phyloP scores from a whole-genome alignment of 2,888 invertebrate genomes.

The Diogma glabrata region DNA sequence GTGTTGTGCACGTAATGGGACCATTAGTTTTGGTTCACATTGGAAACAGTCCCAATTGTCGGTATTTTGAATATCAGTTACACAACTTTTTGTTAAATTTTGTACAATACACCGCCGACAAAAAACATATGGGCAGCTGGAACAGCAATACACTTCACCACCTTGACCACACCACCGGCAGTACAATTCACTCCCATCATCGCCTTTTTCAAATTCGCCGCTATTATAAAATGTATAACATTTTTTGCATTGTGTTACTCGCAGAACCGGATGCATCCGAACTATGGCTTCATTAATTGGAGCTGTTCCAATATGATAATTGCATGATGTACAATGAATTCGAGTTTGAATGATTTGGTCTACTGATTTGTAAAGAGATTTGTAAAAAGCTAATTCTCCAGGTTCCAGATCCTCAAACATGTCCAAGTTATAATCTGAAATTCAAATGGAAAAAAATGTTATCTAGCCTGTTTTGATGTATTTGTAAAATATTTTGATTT shows the following conservation, averaged over 20 bases:
- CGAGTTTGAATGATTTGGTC: conserved; percentile 43
- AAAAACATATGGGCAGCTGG: conserved; percentile 61
- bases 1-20: conserved; percentile 53
- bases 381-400: conserved; percentile 42
- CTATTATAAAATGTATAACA: conserved; percentile 70
- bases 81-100: conserved; percentile 53
- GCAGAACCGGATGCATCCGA: conserved; percentile 59
- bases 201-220: conserved; percentile 71
- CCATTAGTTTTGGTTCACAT: conserved; percentile 54
- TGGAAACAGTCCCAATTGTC: conserved; percentile 74
- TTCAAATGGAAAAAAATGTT: conserved; percentile 2
- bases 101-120: conserved; percentile 67
- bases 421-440: conserved; percentile 30
- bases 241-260: conserved; percentile 56
- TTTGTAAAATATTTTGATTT: too few species aligned
- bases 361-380: conserved; percentile 44
- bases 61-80: conserved; percentile 59
- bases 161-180: conserved; percentile 78
- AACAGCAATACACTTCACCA: conserved; percentile 67
- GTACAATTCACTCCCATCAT: conserved; percentile 71
- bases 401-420: conserved; percentile 43
- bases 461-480: too few species aligned
- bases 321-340: conserved; percentile 65
- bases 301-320: conserved; percentile 61
- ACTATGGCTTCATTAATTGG: conserved; percentile 50